Evolutionary conservation across 2,113 vertebrate species (phyloP).

Genomic region (Stigmatopora argus): DNA sequence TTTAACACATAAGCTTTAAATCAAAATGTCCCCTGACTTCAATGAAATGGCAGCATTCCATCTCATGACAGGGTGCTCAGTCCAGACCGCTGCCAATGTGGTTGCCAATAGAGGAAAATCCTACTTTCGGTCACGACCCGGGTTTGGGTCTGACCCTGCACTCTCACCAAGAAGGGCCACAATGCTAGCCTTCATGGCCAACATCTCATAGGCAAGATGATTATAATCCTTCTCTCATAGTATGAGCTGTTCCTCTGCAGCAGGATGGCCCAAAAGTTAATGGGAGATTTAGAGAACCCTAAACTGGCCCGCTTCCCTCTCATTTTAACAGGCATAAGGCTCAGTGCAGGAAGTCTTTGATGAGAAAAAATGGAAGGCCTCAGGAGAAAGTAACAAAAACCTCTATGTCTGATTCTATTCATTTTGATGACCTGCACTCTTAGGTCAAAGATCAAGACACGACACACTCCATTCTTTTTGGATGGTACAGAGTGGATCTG

Average conservation of each 20-base stretch:
- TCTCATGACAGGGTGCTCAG: conserved; percentile 36
- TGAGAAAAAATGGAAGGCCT: conserved; percentile 38
- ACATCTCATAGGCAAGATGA: conserved; percentile 28
- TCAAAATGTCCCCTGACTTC: conserved; percentile 36
- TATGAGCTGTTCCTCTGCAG: conserved; percentile 16
- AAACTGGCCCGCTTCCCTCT: conserved; percentile 51
- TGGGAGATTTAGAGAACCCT: conserved; percentile 35
- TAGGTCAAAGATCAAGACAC: conserved; percentile 52
- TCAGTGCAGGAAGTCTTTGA: conserved; percentile 56
- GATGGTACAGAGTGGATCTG: not conserved
- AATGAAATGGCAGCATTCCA: conserved; percentile 46
- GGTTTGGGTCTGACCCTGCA: conserved; percentile 37
- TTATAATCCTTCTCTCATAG: conserved; percentile 44
- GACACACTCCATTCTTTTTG: conserved; percentile 34
- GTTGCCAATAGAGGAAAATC: conserved; percentile 27
- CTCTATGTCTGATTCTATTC: conserved; percentile 33
- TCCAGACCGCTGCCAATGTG: conserved; percentile 41
- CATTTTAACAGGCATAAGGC: conserved; percentile 38
- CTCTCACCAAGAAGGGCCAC: conserved; percentile 38
- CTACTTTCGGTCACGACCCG: conserved; percentile 41
- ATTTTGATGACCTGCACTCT: conserved; percentile 63
- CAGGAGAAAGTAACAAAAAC: conserved; percentile 23
- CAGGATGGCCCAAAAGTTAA: conserved; percentile 24
- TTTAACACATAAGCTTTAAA: conserved; percentile 39
- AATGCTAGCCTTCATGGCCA: conserved; percentile 58